These are phyloP conservation scores for Heteromormyrus szaboi DNA, from an alignment of 2,797 vertebrate species.

Conservation along the genomic window DNA sequence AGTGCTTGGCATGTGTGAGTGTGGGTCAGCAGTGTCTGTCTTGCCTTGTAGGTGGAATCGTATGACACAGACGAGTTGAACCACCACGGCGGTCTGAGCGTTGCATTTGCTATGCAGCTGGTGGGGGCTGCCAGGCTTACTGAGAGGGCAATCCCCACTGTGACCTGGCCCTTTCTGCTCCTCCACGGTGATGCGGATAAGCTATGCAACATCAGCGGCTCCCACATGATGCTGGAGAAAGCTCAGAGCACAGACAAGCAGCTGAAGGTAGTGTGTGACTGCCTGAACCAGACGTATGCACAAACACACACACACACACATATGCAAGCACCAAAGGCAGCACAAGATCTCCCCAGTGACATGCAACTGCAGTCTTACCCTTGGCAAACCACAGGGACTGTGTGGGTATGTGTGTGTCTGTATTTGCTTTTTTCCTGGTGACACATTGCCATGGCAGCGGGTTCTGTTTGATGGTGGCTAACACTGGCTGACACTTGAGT, in stretches of 20 bases:
- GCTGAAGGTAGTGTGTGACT: conserved; percentile 67
- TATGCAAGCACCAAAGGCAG: not conserved
- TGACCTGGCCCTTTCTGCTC: conserved; percentile 81
- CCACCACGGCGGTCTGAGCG: conserved; percentile 76
- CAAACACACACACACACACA: not conserved
- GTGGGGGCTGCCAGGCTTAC: conserved; percentile 75
- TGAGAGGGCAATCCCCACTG: conserved; percentile 72
- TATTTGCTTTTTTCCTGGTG: conserved; percentile 35
- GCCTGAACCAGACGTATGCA: not conserved
- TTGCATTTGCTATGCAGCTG: conserved; percentile 82
- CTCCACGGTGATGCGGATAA: conserved; percentile 85
- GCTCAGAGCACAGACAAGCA: conserved; percentile 83
- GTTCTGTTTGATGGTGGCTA: not conserved
- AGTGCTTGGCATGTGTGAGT: not conserved
- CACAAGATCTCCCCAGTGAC: not conserved
- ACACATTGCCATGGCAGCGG: not conserved
- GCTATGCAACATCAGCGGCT: conserved; percentile 85
- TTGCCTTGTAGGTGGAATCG: conserved; percentile 67
- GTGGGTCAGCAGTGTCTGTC: not conserved
- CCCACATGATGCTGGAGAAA: conserved; percentile 75
- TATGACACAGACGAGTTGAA: conserved; percentile 77
- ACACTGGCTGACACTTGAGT: not conserved
- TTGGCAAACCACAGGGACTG: not conserved
- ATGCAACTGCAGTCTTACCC: not conserved
- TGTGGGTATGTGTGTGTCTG: not conserved